phyloP scores from a whole-genome alignment of 2,113 vertebrate genomes.

The Corythoichthys haematopterus region DNA sequence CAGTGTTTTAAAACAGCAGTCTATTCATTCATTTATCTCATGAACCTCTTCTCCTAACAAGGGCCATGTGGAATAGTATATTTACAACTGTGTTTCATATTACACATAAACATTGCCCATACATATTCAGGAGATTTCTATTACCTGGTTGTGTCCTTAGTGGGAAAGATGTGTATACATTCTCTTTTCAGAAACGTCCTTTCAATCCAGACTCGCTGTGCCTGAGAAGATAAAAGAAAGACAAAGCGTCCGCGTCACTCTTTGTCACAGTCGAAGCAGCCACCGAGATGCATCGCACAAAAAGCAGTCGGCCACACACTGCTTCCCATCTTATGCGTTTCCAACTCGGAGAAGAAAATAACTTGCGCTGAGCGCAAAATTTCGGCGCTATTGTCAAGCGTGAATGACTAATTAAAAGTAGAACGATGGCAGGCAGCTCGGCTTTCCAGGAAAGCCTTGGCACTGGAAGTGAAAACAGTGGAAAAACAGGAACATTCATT shows the following conservation, averaged over 20 bases:
- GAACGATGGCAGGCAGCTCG: constrained; percentile 33
- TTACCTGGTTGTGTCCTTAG: constrained; percentile 87
- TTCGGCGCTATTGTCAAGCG: constrained; percentile 47
- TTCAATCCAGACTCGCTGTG: constrained; percentile 91
- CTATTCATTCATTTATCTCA: no score
- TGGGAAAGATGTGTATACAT: constrained; percentile 84
- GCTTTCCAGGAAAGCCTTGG: constrained; percentile 34
- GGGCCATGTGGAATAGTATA: background rate
- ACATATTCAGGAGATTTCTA: background rate
- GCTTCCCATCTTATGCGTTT: constrained; percentile 44
- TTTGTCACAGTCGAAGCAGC: constrained; percentile 6
- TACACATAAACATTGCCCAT: background rate
- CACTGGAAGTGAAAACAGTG: background rate
- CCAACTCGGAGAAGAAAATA: constrained; percentile 47
- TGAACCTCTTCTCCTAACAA: no score
- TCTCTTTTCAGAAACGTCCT: constrained; percentile 90
- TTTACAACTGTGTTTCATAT: background rate
- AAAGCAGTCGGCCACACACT: constrained; percentile 30
- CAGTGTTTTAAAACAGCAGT: no score
- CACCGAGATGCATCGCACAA: constrained; percentile 30
- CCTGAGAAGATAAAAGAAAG: constrained; percentile 64
- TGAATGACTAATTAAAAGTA: constrained; percentile 54
- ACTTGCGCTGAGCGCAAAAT: constrained; percentile 40
- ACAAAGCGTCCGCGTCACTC: background rate
- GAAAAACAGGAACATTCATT: constrained; percentile 7